Base-by-base conservation (phyloP, 1,140 invertebrate genomes). In the Bombus vancouverensis region DNA sequence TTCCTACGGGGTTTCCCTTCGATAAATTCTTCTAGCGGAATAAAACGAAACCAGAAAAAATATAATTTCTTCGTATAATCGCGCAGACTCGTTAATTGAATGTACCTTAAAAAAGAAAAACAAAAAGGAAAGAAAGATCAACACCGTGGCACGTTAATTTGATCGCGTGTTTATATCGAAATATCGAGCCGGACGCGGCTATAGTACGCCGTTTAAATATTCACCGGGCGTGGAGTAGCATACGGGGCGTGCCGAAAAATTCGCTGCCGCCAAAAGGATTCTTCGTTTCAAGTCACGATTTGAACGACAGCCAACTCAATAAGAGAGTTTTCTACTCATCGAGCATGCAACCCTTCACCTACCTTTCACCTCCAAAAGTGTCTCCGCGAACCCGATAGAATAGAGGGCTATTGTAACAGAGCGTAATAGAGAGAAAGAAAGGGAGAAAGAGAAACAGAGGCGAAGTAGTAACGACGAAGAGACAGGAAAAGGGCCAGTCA, bases 341-440 rank as follows among this genome's bases (percentile, higher is more conserved):
- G 78, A 44, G 71, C 84, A 85, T 87, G 76, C 88, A 83, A 81
- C 85, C 88, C 88, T 83, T 75, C 85, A 89, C 88, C 88, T 89
- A 89, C 88, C 88, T 89, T 87, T 65, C 77, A 83, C 84, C 70
- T 75, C 68, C 59, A 59, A 86, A 81, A 81, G 37, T 79, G 74
- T 89, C 79, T 65, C 53, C 65, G 13, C 39, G 47, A 62, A 32
- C 22, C n/a, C 59, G 34, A 37, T 86, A 39, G 79, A 85, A 66
- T 57, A 42, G 71, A 28, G 18, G 65, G 32, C 71, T 66, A 77
- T 77, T 89, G 77, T 77, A 80, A 78, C 37, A 68, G 71, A 72
- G 71, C 9, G 37, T 22, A 8, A 37, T 22, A 39, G 34, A 73
- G 8, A 76, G 34, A 37, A 22, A 37, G 32, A 57, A 22, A 37